phyloP scores from a whole-genome alignment of 2,797 vertebrate genomes.

The Syndactyla subalaris region DNA sequence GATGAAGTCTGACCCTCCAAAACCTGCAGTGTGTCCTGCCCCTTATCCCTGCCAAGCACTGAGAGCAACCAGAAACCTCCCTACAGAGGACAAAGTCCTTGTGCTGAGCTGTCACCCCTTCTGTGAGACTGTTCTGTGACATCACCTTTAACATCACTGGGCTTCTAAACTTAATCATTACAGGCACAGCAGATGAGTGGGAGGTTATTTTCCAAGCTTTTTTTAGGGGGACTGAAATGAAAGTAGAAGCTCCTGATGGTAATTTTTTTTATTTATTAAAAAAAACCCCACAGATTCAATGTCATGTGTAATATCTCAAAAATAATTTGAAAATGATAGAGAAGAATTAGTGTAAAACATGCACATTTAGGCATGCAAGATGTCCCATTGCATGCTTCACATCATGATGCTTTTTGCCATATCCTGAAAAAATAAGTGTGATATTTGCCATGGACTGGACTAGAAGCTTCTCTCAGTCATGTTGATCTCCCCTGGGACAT shows the following conservation, averaged over 20 bases:
- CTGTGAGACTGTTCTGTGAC: background rate
- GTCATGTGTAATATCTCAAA: background rate
- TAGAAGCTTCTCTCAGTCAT: background rate
- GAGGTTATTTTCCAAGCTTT: background rate
- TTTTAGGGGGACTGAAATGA: background rate
- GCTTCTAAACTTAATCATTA: background rate
- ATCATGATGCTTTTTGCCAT: background rate
- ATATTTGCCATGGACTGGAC: background rate
- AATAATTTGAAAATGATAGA: background rate
- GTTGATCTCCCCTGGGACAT: background rate
- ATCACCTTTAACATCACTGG: background rate
- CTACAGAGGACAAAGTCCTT: background rate
- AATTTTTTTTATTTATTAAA: background rate
- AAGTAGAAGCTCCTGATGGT: background rate
- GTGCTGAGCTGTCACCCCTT: background rate
- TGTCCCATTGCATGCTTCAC: background rate
- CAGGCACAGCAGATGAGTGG: background rate
- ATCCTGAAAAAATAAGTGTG: background rate
- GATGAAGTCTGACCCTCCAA: background rate
- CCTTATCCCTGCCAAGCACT: background rate
- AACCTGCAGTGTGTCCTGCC: background rate
- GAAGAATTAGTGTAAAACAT: background rate
- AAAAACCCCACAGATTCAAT: background rate
- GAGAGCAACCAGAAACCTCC: background rate
- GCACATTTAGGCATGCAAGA: fast-evolving